Conservation (phyloP, 2,797 vertebrate genomes). For the Sebastes matsubarae region DNA sequence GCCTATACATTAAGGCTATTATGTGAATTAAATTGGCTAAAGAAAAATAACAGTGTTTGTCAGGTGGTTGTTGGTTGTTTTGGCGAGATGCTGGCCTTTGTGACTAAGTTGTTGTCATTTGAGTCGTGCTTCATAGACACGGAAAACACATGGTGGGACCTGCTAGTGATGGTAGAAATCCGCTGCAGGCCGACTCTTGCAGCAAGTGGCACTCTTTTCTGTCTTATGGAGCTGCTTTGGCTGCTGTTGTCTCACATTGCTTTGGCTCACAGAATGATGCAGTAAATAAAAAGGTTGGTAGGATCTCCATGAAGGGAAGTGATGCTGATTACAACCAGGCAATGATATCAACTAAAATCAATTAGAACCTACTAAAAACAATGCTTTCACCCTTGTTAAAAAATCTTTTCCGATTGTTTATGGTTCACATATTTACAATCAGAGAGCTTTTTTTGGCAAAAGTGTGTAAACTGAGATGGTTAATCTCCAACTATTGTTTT, state of each 20-base stretch:
- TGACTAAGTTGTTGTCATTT: background rate
- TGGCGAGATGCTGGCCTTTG: background rate
- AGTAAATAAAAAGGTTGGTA: conserved; percentile 22
- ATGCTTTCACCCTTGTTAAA: background rate
- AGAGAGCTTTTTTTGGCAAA: background rate
- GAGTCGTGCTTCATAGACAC: background rate
- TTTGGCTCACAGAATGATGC: conserved; percentile 8
- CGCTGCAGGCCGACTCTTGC: conserved; percentile 41
- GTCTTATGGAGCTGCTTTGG: conserved; percentile 27
- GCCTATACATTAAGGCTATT: background rate
- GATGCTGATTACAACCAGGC: conserved; percentile 22
- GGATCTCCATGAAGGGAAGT: conserved; percentile 14
- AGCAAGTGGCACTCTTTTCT: conserved; percentile 44
- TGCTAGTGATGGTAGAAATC: conserved; percentile 7
- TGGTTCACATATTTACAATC: background rate
- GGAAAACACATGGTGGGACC: conserved; percentile 10
- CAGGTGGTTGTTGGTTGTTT: background rate
- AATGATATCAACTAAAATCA: conserved; percentile 15
- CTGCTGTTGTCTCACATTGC: conserved; percentile 20
- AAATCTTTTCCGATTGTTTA: background rate
- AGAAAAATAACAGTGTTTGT: background rate
- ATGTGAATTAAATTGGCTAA: background rate
- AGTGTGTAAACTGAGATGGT: background rate
- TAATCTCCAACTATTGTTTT: background rate
- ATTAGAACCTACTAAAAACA: background rate